Evolutionary conservation across 2,113 vertebrate species (phyloP).

Genomic region (Phylloscopus trochiloides): DNA sequence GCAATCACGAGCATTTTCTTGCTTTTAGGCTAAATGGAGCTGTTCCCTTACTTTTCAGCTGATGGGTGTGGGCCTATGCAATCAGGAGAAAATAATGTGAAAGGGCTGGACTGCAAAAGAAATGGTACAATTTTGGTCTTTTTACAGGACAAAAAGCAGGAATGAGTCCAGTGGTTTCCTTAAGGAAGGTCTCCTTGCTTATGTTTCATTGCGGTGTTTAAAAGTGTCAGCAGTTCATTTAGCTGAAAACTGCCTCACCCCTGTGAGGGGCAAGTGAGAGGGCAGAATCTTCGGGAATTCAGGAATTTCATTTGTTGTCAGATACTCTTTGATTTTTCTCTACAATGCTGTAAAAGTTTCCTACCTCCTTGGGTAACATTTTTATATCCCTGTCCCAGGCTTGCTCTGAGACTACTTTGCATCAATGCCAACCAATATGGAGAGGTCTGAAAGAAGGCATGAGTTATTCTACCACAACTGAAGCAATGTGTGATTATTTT

Average conservation of each 20-base stretch:
- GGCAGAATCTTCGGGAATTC: not conserved
- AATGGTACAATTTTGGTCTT: not conserved
- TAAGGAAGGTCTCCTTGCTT: not conserved
- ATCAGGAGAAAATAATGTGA: not conserved
- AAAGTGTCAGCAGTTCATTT: not conserved
- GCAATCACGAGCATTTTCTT: not conserved
- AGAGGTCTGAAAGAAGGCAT: not conserved
- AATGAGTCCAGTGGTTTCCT: not conserved
- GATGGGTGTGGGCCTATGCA: accelerated
- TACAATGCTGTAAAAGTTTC: not conserved
- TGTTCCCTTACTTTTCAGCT: not conserved
- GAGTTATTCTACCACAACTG: not conserved
- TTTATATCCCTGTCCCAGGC: not conserved
- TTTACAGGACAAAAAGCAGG: not conserved
- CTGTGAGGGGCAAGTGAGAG: not conserved
- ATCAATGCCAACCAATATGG: not conserved
- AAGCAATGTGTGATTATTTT: not conserved
- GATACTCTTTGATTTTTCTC: not conserved
- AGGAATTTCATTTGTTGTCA: not conserved
- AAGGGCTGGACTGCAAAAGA: not conserved
- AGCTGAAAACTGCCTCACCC: not conserved
- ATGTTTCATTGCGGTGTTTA: not conserved
- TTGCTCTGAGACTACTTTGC: not conserved
- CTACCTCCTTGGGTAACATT: not conserved
- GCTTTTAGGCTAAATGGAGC: not conserved